phyloP scores from a whole-genome alignment of 1,140 invertebrate genomes.

The Pseudoatta argentina region DNA sequence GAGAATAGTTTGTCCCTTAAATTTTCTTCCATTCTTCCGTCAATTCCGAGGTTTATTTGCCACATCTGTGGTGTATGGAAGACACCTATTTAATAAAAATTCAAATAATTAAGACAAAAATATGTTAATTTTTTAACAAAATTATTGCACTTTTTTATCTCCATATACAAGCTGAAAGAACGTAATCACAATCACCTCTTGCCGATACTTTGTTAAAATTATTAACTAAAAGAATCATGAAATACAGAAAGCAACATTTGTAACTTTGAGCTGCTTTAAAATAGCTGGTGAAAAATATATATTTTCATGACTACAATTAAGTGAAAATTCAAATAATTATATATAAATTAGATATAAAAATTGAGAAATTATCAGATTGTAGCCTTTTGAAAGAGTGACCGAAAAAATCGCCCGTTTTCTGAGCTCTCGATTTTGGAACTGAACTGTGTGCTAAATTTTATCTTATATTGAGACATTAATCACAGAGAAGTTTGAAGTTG shows the following conservation, averaged over 20 bases:
- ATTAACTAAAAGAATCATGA: slow-evolving; percentile 74
- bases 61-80: not conserved
- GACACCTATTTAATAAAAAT: slow-evolving; percentile 45
- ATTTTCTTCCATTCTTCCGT: slow-evolving; percentile 26
- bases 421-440: no score
- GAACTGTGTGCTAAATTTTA: no score
- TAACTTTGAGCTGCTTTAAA: slow-evolving; percentile 69
- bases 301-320: slow-evolving; percentile 5
- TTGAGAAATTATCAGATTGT: slow-evolving; percentile 43
- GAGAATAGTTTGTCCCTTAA: slow-evolving; percentile 10
- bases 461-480: no score
- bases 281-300: slow-evolving; percentile 19
- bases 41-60: not conserved
- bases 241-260: slow-evolving; percentile 83
- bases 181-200: slow-evolving; percentile 65
- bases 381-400: not conserved
- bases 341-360: not conserved
- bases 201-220: slow-evolving; percentile 58
- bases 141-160: slow-evolving; percentile 13
- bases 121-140: not conserved
- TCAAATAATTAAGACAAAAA: slow-evolving; percentile 28
- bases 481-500: no score
- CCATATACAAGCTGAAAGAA: slow-evolving; percentile 63
- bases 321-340: slow-evolving; percentile 51
- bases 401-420: no score